Evolutionary conservation across 2,113 vertebrate species (phyloP).

Genomic region (Actenoides lindsayi): DNA sequence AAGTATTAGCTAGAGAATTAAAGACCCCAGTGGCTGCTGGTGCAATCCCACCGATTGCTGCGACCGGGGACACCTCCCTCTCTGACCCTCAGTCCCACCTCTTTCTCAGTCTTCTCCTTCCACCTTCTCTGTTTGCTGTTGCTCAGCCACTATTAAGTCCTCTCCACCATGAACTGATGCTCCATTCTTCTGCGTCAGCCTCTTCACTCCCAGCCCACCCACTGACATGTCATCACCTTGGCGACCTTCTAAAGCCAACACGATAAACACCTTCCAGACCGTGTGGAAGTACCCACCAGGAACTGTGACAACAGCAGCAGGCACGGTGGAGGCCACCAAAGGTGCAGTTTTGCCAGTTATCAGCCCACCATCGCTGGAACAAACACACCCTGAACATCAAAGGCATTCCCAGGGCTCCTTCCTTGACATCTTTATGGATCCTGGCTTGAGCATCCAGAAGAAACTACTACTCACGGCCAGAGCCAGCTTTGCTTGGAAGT

Average conservation of each 20-base stretch:
- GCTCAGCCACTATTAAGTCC: background rate
- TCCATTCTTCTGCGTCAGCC: background rate
- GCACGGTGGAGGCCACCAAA: background rate
- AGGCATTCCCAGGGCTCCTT: background rate
- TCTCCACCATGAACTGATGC: background rate
- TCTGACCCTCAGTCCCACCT: background rate
- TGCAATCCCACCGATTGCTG: background rate
- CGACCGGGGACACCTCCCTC: background rate
- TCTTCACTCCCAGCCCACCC: background rate
- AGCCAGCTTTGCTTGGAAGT: background rate
- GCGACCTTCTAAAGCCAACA: fast-evolving
- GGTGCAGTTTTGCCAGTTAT: background rate
- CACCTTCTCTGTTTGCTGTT: background rate
- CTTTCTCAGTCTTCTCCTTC: background rate
- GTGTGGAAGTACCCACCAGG: background rate
- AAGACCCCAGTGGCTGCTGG: background rate
- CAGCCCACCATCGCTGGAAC: fast-evolving
- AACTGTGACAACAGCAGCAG: background rate
- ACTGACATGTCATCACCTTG: fast-evolving
- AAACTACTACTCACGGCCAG: background rate
- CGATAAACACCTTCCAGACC: background rate
- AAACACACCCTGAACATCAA: background rate
- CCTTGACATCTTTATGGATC: background rate
- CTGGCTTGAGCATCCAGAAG: background rate
- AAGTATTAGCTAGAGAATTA: background rate